phyloP scores from a whole-genome alignment of 2,797 vertebrate genomes.

The Scarus forsteni region DNA sequence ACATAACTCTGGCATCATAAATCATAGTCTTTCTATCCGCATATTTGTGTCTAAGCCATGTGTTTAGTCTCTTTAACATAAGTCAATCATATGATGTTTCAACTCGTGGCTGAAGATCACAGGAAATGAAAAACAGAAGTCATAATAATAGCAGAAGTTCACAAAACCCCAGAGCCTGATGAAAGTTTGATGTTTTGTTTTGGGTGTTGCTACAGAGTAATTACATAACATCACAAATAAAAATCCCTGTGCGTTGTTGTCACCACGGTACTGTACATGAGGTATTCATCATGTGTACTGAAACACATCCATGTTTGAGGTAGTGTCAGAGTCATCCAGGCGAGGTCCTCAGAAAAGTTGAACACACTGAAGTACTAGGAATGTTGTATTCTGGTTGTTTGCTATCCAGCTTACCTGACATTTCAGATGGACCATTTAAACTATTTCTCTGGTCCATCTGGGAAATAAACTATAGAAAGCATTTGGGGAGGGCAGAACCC shows the following conservation, averaged over 20 bases:
- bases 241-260: no score
- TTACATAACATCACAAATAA: background rate
- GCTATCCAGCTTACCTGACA: no score
- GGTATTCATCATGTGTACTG: no score
- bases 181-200: background rate
- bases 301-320: background rate
- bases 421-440: no score
- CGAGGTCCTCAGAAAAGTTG: no score
- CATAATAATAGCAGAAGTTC: slow-evolving; percentile 23
- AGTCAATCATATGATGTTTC: slow-evolving; percentile 22
- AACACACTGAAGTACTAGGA: no score
- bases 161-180: background rate
- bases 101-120: slow-evolving; percentile 14
- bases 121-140: slow-evolving; percentile 49
- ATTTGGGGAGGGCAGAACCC: no score
- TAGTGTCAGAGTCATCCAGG: no score
- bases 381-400: no score
- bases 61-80: slow-evolving; percentile 5
- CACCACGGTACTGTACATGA: no score
- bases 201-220: background rate
- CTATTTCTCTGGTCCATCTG: no score
- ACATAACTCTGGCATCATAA: background rate
- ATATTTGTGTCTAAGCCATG: slow-evolving; percentile 14
- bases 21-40: background rate
- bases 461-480: no score